phyloP scores from a whole-genome alignment of 2,888 invertebrate genomes.

The Frankliniella fusca region DNA sequence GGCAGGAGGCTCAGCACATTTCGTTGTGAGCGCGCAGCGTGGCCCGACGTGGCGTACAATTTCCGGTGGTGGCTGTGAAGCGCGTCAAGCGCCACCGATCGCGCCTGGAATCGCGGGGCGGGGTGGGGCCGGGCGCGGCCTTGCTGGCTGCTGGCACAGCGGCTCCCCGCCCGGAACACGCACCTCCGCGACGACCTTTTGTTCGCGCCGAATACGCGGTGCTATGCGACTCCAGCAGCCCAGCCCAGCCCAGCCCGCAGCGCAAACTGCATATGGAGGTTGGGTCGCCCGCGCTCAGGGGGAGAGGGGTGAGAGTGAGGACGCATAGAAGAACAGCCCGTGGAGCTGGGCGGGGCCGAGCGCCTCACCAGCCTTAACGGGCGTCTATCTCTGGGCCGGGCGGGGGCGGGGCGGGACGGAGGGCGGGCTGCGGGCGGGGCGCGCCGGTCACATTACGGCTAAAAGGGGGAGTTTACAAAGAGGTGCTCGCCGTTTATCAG shows the following conservation, averaged over 20 bases:
- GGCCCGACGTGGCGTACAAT: background rate
- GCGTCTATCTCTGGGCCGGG: background rate
- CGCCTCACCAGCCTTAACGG: background rate
- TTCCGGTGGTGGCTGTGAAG: too few species aligned
- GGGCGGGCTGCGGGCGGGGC: background rate
- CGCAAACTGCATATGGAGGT: background rate
- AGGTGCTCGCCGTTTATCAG: slow-evolving; percentile 25
- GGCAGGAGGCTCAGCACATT: too few species aligned
- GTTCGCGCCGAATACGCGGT: too few species aligned
- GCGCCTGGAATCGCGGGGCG: background rate
- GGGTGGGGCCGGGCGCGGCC: background rate
- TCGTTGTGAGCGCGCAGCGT: background rate
- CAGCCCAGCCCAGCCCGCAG: background rate
- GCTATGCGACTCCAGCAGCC: background rate
- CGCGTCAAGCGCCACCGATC: background rate
- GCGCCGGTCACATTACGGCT: slow-evolving; percentile 16
- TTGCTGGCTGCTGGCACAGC: background rate
- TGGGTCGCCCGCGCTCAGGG: background rate
- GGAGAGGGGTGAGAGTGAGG: too few species aligned
- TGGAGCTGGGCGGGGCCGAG: too few species aligned
- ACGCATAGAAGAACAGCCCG: too few species aligned
- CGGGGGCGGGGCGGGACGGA: background rate
- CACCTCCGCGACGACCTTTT: background rate
- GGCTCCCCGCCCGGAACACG: background rate
- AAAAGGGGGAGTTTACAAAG: slow-evolving; percentile 23